Percentiles rank a stretch among this genome's conserved stretches.
Evolutionary conservation across 2,888 invertebrate genomes (phyloP).

Genomic region (Anodontia alba): DNA sequence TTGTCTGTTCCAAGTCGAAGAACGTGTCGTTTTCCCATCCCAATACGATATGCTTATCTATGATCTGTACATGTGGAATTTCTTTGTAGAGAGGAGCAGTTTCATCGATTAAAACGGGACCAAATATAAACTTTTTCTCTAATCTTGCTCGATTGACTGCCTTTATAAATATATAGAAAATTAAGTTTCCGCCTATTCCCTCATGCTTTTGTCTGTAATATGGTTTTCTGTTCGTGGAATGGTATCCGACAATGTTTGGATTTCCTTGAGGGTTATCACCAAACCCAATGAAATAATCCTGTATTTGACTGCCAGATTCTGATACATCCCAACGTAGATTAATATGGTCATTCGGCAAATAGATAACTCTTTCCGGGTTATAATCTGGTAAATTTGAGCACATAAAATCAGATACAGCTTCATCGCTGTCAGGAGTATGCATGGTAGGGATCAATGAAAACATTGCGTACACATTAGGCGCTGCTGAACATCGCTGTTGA

Average conservation of each 20-base stretch:
- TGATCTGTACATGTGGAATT: slow-evolving; percentile 27
- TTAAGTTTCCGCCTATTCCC: slow-evolving; percentile 46
- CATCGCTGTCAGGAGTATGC: background rate
- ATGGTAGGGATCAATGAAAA: too few species aligned
- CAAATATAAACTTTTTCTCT: slow-evolving; percentile 31
- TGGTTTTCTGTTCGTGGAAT: slow-evolving; percentile 38
- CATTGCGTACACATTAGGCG: too few species aligned
- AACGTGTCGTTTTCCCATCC: slow-evolving; percentile 58
- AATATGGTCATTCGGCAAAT: slow-evolving; percentile 58
- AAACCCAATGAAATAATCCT: slow-evolving; percentile 58
- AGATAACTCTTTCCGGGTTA: slow-evolving; percentile 32
- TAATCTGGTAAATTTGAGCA: slow-evolving; percentile 26
- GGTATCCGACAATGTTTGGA: slow-evolving; percentile 53
- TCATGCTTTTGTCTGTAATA: slow-evolving; percentile 45
- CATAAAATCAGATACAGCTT: slow-evolving; percentile 33
- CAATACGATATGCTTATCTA: slow-evolving; percentile 28
- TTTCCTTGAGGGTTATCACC: slow-evolving; percentile 15
- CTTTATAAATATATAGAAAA: slow-evolving; percentile 58
- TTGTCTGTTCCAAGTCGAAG: slow-evolving; percentile 58
- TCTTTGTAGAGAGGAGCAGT: slow-evolving; percentile 47
- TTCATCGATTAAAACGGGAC: slow-evolving; percentile 61
- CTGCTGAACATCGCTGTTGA: too few species aligned
- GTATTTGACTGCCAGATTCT: slow-evolving; percentile 62
- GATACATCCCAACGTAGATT: slow-evolving; percentile 53
- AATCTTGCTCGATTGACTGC: slow-evolving; percentile 58